Percentiles rank a stretch among this genome's conserved stretches.
Conservation (phyloP, 2,888 invertebrate genomes). For the Tachystola acroxantha region DNA sequence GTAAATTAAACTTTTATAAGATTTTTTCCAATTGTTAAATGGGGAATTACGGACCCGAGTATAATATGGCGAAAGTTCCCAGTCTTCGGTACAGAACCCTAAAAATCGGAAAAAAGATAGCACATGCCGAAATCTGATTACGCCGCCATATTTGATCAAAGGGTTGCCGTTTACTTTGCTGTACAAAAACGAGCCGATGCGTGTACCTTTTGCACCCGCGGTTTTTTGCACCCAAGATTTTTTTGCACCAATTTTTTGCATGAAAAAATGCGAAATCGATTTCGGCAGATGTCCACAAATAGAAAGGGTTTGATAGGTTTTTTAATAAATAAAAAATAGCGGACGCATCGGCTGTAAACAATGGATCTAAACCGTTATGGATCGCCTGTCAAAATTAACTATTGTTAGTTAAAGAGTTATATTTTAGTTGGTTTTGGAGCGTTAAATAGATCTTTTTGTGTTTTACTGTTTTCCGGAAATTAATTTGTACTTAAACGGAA, state of each 20-base stretch:
- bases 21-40: no score
- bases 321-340: constrained; percentile 50
- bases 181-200: constrained; percentile 40
- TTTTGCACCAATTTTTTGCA: constrained; percentile 67
- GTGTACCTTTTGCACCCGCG: constrained; percentile 62
- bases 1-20: no score
- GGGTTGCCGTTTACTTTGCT: constrained; percentile 65
- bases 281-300: constrained; percentile 74
- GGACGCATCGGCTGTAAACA: constrained; percentile 59
- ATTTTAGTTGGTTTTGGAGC: constrained; percentile 13
- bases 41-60: no score
- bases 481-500: constrained; percentile 25
- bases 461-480: constrained; percentile 20
- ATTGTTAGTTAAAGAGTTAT: constrained; percentile 57
- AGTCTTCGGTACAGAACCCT: no score
- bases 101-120: constrained; percentile 49
- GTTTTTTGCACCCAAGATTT: no score
- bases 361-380: constrained; percentile 58
- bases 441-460: constrained; percentile 32
- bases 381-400: constrained; percentile 59
- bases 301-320: constrained; percentile 70
- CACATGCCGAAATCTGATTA: constrained; percentile 78
- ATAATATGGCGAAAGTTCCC: no score
- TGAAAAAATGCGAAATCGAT: constrained; percentile 73
- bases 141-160: constrained; percentile 65